phyloP scores from a whole-genome alignment of 2,113 vertebrate species.

The Aldabrachelys gigantea region DNA sequence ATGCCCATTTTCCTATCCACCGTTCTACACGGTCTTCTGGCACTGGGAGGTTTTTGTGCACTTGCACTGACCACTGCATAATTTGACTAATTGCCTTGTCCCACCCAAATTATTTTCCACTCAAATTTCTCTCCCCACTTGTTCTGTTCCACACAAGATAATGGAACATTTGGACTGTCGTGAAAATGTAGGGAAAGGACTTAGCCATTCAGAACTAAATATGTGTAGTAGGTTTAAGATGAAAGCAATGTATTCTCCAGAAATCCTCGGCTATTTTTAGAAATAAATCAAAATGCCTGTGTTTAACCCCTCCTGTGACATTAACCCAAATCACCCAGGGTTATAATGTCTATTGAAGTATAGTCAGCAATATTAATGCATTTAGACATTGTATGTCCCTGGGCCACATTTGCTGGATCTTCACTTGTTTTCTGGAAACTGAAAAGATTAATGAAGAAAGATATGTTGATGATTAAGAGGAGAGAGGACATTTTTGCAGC shows the following conservation, averaged over 20 bases:
- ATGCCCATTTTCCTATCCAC: not conserved
- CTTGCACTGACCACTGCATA: not conserved
- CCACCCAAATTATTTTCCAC: not conserved
- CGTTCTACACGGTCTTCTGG: not conserved
- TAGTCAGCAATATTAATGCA: slow-evolving; percentile 4
- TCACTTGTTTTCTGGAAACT: slow-evolving; percentile 22
- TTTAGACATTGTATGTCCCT: slow-evolving; percentile 22
- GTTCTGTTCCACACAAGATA: not conserved
- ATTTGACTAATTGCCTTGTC: not conserved
- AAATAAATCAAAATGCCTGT: slow-evolving; percentile 13
- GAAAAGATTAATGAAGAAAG: not conserved
- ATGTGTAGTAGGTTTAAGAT: not conserved
- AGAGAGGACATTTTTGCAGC: not conserved
- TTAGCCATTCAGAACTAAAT: not conserved
- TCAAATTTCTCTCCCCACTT: not conserved
- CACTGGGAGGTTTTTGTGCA: not conserved
- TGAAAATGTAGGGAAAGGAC: not conserved
- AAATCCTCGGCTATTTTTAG: slow-evolving; percentile 20
- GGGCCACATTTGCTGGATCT: slow-evolving; percentile 37
- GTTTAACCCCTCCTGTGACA: slow-evolving; percentile 2
- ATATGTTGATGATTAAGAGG: not conserved
- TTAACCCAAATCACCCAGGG: slow-evolving; percentile 27
- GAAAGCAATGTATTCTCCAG: not conserved
- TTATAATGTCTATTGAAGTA: slow-evolving; percentile 8
- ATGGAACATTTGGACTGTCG: not conserved